Evolutionary conservation across 2,113 vertebrate genomes (phyloP), one percentile per base, ranked within the genome.

Genomic region (Corythornis cristatus): DNA sequence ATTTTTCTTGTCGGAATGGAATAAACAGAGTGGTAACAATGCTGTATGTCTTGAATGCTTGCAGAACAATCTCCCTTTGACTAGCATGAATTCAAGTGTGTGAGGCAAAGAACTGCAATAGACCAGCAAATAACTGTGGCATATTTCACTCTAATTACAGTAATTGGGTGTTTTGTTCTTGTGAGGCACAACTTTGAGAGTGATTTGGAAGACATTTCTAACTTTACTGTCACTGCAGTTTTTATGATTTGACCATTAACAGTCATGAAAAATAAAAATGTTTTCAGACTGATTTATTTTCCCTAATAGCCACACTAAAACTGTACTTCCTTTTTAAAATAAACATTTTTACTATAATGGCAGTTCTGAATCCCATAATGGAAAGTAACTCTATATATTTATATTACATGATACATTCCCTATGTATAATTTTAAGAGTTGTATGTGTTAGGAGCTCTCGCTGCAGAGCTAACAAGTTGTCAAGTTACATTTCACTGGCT

Each of bases 401-500:
- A 93, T 86, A 95, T 90, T 95, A 84, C 57, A 65, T 65, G 68
- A 90, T 90, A 75, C 43, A 17, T 72, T 94, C 62, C 72, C 91
- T 86, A 12, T 83, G 79, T 84, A 75, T 93, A 93, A 93, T 51
- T 87, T 74, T 90, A 88, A 87, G 71, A 64, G 68, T 80, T 94
- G 76, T 95, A 89, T 94, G 89, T 90, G 83, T 84, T 93, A 95
- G 83, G 83, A 79, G 54, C 96, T 97, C 97, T 98, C 96, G 95
- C 96, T 96, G 91, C 95, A 97, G 95, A 98, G 96, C 93, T 91
- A 88, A 89, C 92, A 95, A 89, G 65, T 71, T 92, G 89, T 87
- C 91, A 96, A 97, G 96, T 93, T 91, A 91, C 92, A 93, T 98
- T 97, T 97, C 93, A 92, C 87, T 96, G 93, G 9, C 76, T 90